Evolutionary conservation across 2,113 vertebrate genomes (phyloP), one percentile per base, ranked within the genome.

Genomic region (Cheilinus undulatus): DNA sequence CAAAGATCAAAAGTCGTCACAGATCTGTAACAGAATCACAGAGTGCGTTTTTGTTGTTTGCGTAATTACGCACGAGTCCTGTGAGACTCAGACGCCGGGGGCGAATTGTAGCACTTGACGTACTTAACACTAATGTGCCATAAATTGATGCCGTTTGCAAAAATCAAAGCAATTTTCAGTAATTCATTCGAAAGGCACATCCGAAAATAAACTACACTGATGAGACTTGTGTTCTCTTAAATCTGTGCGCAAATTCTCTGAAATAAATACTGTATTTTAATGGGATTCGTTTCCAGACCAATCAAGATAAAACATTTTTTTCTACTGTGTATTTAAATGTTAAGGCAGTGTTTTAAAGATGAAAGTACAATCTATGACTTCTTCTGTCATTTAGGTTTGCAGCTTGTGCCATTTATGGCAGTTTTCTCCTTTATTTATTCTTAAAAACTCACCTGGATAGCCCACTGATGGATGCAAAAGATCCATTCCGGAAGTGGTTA

Each of bases 401-500:
- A 32, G 15, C 57, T 17, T 38, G 1, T 36, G 17, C 34, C 32
- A 93, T 82, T 93, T 91, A 17, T n/a, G n/a, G n/a, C n/a, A n/a
- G n/a, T n/a, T n/a, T n/a, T 8, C 13, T 6, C n/a, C 8, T 30
- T 43, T 19, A 28, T 53, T 23, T 19, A 30, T 67, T 57, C 22
- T 28, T 56, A 23, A 11, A 64, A 43, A 70, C 96, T 93, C 93
- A 99, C 98, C 97, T 90, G 97, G 97, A 88, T 99, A 99, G 73
- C 98, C 98, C 88, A 99, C 97, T 17, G 97, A 99, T 8, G 98
- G 98, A 59, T 99, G 98, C 74, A 99, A 92, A 64, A 99, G 94
- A 88, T 99, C 98, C 98, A 99, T 99, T 56, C 97, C 97, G 68
- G 97, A 98, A 79, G 97, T 97, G 56, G 96, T 98, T 94, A 99